phyloP scores from a whole-genome alignment of 53 echinoderm and acorn worm species.

The Arbacia lixula region DNA sequence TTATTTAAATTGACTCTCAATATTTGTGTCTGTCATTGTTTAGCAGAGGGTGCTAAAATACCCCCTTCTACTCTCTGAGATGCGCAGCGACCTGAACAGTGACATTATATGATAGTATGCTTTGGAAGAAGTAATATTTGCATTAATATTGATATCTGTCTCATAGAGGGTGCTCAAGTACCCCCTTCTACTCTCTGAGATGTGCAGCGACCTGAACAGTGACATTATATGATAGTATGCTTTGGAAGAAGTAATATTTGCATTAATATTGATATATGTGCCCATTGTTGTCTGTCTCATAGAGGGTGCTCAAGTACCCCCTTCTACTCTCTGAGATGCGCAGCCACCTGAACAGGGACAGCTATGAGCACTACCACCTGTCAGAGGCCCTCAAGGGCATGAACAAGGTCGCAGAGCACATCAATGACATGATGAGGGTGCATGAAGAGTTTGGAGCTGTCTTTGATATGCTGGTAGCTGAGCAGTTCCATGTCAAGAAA shows the following conservation, averaged over 20 bases:
- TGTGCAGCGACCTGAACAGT: slow-evolving; percentile 74
- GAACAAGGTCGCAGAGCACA: slow-evolving; percentile 93
- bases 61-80: slow-evolving; percentile 79
- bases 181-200: slow-evolving; percentile 86
- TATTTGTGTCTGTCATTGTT: no score
- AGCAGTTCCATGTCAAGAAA: slow-evolving; percentile 93
- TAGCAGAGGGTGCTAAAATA: slow-evolving; percentile 89
- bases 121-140: no score
- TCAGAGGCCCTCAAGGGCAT: slow-evolving; percentile 86
- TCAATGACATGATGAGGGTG: slow-evolving; percentile 98
- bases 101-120: no score
- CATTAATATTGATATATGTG: no score
- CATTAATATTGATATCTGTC: no score
- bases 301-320: slow-evolving; percentile 98
- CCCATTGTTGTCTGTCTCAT: no score
- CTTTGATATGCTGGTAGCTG: slow-evolving; percentile 83
- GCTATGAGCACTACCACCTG: slow-evolving; percentile 88
- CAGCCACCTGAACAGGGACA: slow-evolving; percentile 80
- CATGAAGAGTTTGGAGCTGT: slow-evolving; percentile 95
- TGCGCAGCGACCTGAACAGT: slow-evolving; percentile 74
- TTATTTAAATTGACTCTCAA: no score
- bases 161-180: slow-evolving; percentile 94
- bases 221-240: no score
- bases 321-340: slow-evolving; percentile 83
- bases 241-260: no score